Conservation (phyloP, 2,888 invertebrate species). For the Microctonus aethiopoides region DNA sequence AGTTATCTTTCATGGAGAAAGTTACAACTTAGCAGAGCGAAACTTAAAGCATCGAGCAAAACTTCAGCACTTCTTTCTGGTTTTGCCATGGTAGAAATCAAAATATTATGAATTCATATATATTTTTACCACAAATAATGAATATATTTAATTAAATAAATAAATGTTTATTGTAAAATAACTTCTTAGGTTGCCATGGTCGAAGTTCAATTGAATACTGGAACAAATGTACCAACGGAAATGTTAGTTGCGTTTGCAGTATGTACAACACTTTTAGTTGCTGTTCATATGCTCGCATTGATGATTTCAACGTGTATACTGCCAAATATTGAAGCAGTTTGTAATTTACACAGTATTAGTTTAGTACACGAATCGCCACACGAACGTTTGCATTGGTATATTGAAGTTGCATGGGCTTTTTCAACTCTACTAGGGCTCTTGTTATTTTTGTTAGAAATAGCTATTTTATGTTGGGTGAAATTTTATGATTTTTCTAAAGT, state of each 20-base stretch:
- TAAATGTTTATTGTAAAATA: neutral
- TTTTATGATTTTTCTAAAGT: conserved; percentile 86
- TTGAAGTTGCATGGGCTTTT: conserved; percentile 98
- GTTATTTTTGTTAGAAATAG: conserved; percentile 93
- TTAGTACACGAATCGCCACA: conserved; percentile 90
- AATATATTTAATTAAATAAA: neutral
- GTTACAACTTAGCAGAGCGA: conserved; percentile 93
- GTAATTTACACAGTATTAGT: conserved; percentile 88
- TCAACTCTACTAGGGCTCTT: conserved; percentile 94
- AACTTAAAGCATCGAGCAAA: conserved; percentile 97
- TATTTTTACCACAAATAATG: neutral
- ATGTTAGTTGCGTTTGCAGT: conserved; percentile 93
- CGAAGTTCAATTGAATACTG: conserved; percentile 88
- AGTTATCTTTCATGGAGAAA: conserved; percentile 91
- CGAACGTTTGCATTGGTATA: conserved; percentile 91
- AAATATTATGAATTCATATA: too few relatives aligned
- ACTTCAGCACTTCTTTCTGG: conserved; percentile 97
- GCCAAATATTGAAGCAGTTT: conserved; percentile 97
- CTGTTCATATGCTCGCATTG: conserved; percentile 96
- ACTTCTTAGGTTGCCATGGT: conserved; percentile 90
- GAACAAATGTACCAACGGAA: conserved; percentile 79
- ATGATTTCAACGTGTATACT: conserved; percentile 99
- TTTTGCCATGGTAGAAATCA: conserved; percentile 89
- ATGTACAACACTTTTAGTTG: conserved; percentile 94
- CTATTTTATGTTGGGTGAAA: conserved; percentile 97